Conservation (phyloP, 2,113 vertebrate genomes). For the Anser cygnoides region DNA sequence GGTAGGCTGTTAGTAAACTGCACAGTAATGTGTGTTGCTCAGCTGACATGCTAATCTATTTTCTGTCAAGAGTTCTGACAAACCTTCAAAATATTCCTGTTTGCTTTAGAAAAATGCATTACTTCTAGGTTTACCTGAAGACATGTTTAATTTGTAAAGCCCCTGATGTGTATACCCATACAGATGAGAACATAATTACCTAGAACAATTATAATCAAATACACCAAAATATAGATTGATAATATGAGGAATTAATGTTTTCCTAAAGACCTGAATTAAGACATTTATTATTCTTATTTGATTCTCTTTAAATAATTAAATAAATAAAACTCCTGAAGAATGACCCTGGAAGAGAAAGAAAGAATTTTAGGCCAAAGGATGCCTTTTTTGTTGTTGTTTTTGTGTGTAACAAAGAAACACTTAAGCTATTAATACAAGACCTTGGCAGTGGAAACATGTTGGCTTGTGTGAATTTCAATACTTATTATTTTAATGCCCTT, state of each 20-base stretch:
- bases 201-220: neutral
- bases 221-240: neutral
- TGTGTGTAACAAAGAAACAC: neutral
- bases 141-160: neutral
- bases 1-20: neutral
- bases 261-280: neutral
- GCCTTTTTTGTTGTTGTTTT: neutral
- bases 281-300: neutral
- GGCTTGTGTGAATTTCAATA: neutral
- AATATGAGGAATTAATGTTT: neutral
- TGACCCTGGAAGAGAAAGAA: neutral
- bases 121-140: neutral
- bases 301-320: no score
- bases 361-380: neutral
- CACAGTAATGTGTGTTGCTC: neutral
- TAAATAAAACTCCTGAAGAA: neutral
- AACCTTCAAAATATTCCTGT: neutral
- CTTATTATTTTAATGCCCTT: neutral
- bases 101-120: neutral
- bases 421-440: neutral
- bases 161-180: neutral
- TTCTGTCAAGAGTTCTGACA: neutral
- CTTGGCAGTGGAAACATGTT: neutral
- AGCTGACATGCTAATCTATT: neutral
- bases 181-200: neutral